Percentiles rank a stretch among this genome's conserved stretches.
These are phyloP conservation scores for Drosophila asahinai DNA, from an alignment of 1,140 invertebrate species.

Conservation along the genomic window DNA sequence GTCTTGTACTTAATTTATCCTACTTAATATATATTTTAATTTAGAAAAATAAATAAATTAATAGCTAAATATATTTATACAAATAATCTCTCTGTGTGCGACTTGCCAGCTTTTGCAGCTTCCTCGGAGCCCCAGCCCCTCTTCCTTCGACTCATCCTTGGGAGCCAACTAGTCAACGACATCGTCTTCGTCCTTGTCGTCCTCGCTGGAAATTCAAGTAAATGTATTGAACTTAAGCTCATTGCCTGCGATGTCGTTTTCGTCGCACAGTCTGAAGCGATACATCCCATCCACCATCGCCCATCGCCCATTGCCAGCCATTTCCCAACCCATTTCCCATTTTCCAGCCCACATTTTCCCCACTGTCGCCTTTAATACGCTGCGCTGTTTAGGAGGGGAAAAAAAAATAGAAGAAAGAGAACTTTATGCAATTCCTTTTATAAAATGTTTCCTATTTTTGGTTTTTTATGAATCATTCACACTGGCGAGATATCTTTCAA, in stretches of 20 bases:
- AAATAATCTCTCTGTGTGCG: neutral
- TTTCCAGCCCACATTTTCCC: slow-evolving; percentile 17
- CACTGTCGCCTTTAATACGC: slow-evolving; percentile 58
- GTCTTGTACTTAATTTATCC: neutral
- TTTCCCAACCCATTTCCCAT: slow-evolving; percentile 8
- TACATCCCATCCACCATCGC: slow-evolving; percentile 30
- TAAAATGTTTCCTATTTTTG: slow-evolving; percentile 73
- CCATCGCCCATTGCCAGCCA: neutral
- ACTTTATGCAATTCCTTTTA: slow-evolving; percentile 80
- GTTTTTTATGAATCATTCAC: slow-evolving; percentile 56
- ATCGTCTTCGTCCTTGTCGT: slow-evolving; percentile 59
- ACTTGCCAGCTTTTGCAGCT: neutral
- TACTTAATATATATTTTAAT: too few species aligned
- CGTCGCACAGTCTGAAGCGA: slow-evolving; percentile 48
- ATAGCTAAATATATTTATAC: too few species aligned
- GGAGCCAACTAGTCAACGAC: slow-evolving; percentile 77
- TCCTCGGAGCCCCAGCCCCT: neutral
- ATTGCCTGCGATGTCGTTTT: slow-evolving; percentile 74
- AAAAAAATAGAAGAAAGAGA: slow-evolving; percentile 11
- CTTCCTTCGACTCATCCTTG: slow-evolving; percentile 28
- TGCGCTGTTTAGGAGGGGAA: slow-evolving; percentile 48
- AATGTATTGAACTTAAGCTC: slow-evolving; percentile 84
- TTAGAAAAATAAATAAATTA: too few species aligned
- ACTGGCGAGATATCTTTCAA: neutral
- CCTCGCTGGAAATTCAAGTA: slow-evolving; percentile 75